phyloP scores from a whole-genome alignment of 2,888 invertebrate genomes.

The Aphidius colemani region DNA sequence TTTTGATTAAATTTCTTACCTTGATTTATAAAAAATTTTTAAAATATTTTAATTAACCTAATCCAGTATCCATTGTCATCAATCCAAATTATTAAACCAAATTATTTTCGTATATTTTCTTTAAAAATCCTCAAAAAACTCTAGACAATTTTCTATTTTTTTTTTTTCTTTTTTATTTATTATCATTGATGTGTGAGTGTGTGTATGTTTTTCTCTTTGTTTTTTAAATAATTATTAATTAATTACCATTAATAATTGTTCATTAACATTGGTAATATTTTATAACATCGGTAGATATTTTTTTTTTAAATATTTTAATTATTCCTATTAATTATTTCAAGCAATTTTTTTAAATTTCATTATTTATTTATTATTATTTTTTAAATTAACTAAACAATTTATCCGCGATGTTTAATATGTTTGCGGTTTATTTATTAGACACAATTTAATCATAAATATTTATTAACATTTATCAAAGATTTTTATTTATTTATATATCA shows the following conservation, averaged over 20 bases:
- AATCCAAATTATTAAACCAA: background rate
- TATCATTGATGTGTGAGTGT: too few species aligned
- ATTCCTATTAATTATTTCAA: conserved; percentile 37
- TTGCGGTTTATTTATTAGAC: background rate
- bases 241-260: conserved; percentile 45
- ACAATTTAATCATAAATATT: background rate
- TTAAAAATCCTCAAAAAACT: conserved; percentile 22
- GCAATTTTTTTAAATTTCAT: background rate
- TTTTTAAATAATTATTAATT: conserved; percentile 6
- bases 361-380: too few species aligned
- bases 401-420: too few species aligned
- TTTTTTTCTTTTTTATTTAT: conserved; percentile 6
- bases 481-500: background rate
- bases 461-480: background rate
- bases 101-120: background rate
- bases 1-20: conserved; percentile 1
- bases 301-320: too few species aligned
- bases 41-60: background rate
- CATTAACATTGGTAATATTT: conserved; percentile 53
- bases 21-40: background rate
- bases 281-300: conserved; percentile 55
- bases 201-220: background rate
- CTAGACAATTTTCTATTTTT: conserved; percentile 29
- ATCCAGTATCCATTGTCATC: background rate
- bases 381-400: too few species aligned